Conservation (phyloP, 2,113 vertebrate species). For the Mystacornis crossleyi region DNA sequence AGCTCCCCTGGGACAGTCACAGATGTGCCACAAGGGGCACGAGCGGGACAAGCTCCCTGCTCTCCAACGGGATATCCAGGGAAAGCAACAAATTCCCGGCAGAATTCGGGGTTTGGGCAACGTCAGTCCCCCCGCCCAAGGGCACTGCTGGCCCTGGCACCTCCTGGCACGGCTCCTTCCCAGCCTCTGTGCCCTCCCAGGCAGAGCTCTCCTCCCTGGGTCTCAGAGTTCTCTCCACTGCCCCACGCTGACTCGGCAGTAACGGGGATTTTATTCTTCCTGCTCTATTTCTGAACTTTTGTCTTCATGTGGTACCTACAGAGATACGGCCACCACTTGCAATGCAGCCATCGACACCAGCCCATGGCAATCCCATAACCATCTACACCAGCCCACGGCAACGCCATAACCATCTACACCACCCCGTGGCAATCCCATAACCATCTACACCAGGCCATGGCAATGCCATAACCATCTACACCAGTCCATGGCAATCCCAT, state of each 20-base stretch:
- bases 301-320: rapidly evolving
- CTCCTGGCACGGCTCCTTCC: not conserved
- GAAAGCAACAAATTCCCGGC: not conserved
- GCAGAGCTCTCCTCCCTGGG: not conserved
- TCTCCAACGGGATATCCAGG: not conserved
- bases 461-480: not conserved
- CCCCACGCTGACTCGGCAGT: rapidly evolving
- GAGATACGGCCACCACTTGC: rapidly evolving
- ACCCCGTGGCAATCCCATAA: no score
- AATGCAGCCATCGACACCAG: rapidly evolving
- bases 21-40: not conserved
- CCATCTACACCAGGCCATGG: no score
- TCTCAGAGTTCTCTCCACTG: not conserved
- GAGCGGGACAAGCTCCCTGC: not conserved
- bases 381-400: no score
- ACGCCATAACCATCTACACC: not conserved
- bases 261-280: not conserved
- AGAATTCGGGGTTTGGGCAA: rapidly evolving
- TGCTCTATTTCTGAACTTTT: rapidly evolving
- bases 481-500: no score
- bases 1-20: not conserved
- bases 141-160: not conserved
- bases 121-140: rapidly evolving
- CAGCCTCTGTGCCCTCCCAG: rapidly evolving
- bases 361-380: rapidly evolving